Base-by-base conservation (phyloP, 1,140 invertebrate species). In the Euwallacea fornicatus region DNA sequence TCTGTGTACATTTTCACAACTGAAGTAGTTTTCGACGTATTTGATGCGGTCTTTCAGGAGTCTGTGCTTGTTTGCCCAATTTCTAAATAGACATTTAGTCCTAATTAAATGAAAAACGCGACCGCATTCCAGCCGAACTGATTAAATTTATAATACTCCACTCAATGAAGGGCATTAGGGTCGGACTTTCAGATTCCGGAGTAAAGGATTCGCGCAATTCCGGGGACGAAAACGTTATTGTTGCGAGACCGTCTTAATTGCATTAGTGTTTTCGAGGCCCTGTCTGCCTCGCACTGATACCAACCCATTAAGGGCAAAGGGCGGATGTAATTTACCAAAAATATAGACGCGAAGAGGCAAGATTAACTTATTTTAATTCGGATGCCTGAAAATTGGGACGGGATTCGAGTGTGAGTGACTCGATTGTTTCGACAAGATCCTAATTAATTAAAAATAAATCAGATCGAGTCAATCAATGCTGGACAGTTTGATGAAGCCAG, bases 221-320 rank as follows among this genome's bases (percentile, higher is more conserved):
- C 71, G 44, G 69, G 62, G 56, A 66, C 67, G 69, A 50, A 66
- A 65, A 66, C 73, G 73, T 76, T 77, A 77, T 76, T 77, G 72
- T 77, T 77, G 73, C 73, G 76, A 77, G 74, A 76, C 73, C 69
- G 74, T 76, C 74, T 77, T 77, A 77, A 77, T 77, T 77, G 73
- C 73, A 71, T 71, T 69, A 73, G 62, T 68, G 66, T 67, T 72
- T 67, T 66, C 67, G 66, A 55, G 71, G 66, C 63, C 68, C 67
- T 67, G 71, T 65, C 75, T 74, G 73, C 68, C 61, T 63, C 56
- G 62, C 73, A 56, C 68, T 74, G 75, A 76, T 76, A 76, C 72
- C 71, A 63, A 61, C 72, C 55, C 59, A 66, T 69, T 71, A 67
- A 71, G 66, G 58, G 55, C 61, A 73, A 71, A 68, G 72, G 62